A percentile compares a stretch with the other conserved stretches of the same genome.
Conservation (phyloP, 2,888 invertebrate species). For the Andrena camellia region DNA sequence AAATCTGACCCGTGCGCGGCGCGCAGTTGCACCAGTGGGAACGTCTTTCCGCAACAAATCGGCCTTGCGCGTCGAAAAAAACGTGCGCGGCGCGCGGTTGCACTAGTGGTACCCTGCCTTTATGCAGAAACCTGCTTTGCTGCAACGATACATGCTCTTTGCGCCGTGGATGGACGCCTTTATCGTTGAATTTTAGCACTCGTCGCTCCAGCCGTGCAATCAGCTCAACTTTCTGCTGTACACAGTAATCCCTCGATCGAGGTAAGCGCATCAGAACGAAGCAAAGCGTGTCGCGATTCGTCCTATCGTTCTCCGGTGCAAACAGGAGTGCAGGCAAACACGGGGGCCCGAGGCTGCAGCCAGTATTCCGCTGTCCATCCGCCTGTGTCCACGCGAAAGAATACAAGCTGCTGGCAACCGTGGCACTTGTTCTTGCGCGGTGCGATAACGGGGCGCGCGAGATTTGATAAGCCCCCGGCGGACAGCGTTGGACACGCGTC, state of each 20-base stretch:
- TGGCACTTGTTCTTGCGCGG: slow-evolving; percentile 17
- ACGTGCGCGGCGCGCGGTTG: too few species aligned
- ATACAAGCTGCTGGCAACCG: slow-evolving; percentile 12
- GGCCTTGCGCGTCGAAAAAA: too few species aligned
- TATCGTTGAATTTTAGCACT: too few species aligned
- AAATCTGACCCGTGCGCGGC: too few species aligned
- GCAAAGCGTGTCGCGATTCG: neutral
- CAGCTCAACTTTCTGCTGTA: too few species aligned
- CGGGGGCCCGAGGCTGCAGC: neutral
- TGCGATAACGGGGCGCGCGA: slow-evolving; percentile 36
- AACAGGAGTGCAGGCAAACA: slow-evolving; percentile 15
- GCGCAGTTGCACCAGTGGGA: too few species aligned
- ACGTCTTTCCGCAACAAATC: too few species aligned
- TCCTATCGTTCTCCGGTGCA: neutral
- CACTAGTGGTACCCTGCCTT: too few species aligned
- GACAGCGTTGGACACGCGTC: slow-evolving; percentile 53
- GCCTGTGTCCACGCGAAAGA: slow-evolving; percentile 4
- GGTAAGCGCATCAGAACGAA: neutral
- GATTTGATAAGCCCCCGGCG: slow-evolving; percentile 49
- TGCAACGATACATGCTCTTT: too few species aligned
- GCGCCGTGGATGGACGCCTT: too few species aligned
- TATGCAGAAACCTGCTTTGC: too few species aligned
- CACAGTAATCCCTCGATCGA: neutral
- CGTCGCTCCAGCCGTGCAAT: too few species aligned
- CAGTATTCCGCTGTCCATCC: neutral